Conservation (phyloP, 2,113 vertebrate genomes). For the Notarius quadriscutis region DNA sequence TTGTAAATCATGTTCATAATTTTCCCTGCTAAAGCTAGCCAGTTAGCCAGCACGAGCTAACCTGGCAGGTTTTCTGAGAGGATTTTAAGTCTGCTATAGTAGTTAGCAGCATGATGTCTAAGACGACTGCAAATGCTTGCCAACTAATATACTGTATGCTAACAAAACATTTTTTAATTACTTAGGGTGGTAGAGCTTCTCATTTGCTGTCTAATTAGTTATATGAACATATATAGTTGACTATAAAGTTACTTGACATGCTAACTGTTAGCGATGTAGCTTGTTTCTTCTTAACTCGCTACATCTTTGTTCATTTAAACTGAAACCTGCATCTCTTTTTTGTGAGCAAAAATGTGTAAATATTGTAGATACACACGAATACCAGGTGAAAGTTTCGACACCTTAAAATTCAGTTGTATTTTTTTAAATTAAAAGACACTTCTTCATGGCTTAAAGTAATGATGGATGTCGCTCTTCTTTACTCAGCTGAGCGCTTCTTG, state of each 20-base stretch:
- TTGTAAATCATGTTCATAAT: background rate
- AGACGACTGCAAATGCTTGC: background rate
- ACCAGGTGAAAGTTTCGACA: too few relatives aligned
- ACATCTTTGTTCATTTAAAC: background rate
- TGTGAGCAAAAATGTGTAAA: background rate
- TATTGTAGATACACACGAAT: background rate
- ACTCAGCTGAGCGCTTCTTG: too few relatives aligned
- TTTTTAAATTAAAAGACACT: too few relatives aligned
- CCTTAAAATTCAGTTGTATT: too few relatives aligned
- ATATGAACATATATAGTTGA: too few relatives aligned
- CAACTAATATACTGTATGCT: background rate
- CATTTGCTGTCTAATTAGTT: background rate
- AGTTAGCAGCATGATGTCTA: background rate
- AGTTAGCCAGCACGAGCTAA: background rate
- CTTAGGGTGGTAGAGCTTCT: background rate
- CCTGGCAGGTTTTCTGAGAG: background rate
- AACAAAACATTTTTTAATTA: background rate
- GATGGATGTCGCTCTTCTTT: too few relatives aligned
- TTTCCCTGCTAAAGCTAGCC: background rate
- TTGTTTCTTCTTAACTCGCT: background rate
- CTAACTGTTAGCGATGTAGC: background rate
- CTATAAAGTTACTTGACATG: background rate
- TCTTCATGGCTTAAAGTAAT: too few relatives aligned
- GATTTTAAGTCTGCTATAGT: background rate
- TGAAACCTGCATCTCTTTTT: background rate